Evolutionary conservation across 2,797 vertebrate species (phyloP).

Genomic region (Oreortyx pictus): DNA sequence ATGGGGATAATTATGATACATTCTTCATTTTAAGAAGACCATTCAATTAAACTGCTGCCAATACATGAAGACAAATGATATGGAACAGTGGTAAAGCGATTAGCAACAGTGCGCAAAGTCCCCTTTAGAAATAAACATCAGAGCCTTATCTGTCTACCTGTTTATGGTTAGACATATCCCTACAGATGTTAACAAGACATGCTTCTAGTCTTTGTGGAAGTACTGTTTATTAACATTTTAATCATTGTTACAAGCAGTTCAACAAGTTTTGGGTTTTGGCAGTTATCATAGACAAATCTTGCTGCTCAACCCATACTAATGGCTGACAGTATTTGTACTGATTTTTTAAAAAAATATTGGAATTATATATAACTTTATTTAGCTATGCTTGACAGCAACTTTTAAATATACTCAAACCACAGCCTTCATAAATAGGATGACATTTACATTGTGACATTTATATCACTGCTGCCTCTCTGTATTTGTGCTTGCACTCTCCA

Average conservation of each 20-base stretch:
- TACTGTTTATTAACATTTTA: not conserved
- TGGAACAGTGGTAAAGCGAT: not conserved
- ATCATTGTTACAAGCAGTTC: not conserved
- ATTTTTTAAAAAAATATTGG: not conserved
- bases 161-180: not conserved
- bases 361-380: not conserved
- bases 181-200: not conserved
- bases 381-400: not conserved
- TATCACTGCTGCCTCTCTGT: not conserved
- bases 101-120: not conserved
- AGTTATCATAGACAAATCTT: not conserved
- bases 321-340: not conserved
- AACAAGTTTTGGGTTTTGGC: not conserved
- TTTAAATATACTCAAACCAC: not conserved
- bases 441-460: not conserved
- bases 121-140: not conserved
- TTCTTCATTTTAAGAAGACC: not conserved
- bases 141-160: not conserved
- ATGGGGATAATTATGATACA: not conserved
- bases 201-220: not conserved
- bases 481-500: not conserved
- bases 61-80: not conserved
- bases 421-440: not conserved
- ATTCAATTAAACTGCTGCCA: constrained; percentile 8
- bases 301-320: not conserved